Evolutionary conservation across 2,797 vertebrate species (phyloP), one percentile per base, ranked within the genome.

Genomic region (Leucoraja ocellata): DNA sequence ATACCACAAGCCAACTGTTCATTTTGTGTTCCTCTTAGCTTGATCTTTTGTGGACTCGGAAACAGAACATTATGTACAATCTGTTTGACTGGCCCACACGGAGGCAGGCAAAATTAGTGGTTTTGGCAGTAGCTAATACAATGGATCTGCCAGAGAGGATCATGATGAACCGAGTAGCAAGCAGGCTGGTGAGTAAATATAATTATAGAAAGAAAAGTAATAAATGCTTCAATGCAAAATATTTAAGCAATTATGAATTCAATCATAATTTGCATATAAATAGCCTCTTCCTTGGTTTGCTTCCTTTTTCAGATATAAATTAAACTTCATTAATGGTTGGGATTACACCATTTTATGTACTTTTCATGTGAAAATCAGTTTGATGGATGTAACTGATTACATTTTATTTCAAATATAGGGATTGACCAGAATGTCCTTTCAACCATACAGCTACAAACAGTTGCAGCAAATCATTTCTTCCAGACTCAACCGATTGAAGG

Each of bases 61-160:
- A 99, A 94, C 99, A 99, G 96, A 98, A 99, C 0, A 97, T 99
- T 39, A 97, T 99, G 97, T 99, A 99, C 95, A 98, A 98, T 93
- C 96, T 99, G 93, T 99, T 99, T 93, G 98, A 99, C 94, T 99
- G 99, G 98, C 98, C 99, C 2, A 97, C 98, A 23, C 96, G 98
- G 16, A 98, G 97, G n/a, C 96, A 97, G 28, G 97, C 98, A 54
- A 98, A 94, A 93, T 96, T 99, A 94, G 98, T 99, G 94, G 98
- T 99, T 54, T 96, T 99, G 94, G 97, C 99, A 93, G 98, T 99
- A 84, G 99, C 99, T 90, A 99, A 99, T 96, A 99, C 99, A 84
- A 99, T 99, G 98, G 99, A 99, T 96, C 96, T 99, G 93, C 98
- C 99, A 0, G 99, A 99, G 96, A 97, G 98, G 94, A 98, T 99